phyloP scores from a whole-genome alignment of 2,888 invertebrate species.

The Leucophenga maculata region DNA sequence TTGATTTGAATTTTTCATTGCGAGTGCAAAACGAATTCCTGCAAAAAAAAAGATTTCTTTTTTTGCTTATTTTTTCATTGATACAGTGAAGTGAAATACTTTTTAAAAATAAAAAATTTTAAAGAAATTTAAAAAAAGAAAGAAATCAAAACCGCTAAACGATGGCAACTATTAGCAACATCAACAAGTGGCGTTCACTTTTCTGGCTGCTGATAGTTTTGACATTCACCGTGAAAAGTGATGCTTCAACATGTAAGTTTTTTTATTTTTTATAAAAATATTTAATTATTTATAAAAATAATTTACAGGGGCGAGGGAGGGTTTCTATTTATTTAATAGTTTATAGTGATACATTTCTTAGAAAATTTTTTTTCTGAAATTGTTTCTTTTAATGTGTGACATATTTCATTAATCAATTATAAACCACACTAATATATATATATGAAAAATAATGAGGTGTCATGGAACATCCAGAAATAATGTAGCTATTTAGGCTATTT shows the following conservation, averaged over 20 bases:
- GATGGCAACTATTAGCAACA: constrained; percentile 4
- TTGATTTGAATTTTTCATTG: constrained; percentile 15
- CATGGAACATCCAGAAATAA: too few relatives aligned
- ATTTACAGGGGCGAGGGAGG: too few relatives aligned
- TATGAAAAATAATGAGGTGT: too few relatives aligned
- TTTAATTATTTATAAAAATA: neutral
- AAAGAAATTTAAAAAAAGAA: neutral
- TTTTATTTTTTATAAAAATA: neutral
- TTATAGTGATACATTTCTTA: too few relatives aligned
- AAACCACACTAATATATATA: too few relatives aligned
- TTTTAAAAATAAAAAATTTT: neutral
- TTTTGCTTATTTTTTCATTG: constrained; percentile 2
- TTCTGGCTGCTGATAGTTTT: constrained; percentile 14
- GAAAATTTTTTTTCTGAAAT: too few relatives aligned
- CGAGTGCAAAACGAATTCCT: too few relatives aligned
- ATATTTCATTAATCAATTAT: too few relatives aligned
- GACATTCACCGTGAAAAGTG: constrained; percentile 11
- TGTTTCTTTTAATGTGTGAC: too few relatives aligned
- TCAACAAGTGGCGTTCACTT: constrained; percentile 20
- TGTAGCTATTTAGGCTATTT: too few relatives aligned
- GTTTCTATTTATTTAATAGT: neutral
- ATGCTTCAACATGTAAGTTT: constrained; percentile 15
- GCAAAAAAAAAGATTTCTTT: neutral
- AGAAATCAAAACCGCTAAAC: neutral
- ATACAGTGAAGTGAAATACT: constrained; percentile 7